Conservation (phyloP, 2,888 invertebrate species). For the Plagiodera versicolora region DNA sequence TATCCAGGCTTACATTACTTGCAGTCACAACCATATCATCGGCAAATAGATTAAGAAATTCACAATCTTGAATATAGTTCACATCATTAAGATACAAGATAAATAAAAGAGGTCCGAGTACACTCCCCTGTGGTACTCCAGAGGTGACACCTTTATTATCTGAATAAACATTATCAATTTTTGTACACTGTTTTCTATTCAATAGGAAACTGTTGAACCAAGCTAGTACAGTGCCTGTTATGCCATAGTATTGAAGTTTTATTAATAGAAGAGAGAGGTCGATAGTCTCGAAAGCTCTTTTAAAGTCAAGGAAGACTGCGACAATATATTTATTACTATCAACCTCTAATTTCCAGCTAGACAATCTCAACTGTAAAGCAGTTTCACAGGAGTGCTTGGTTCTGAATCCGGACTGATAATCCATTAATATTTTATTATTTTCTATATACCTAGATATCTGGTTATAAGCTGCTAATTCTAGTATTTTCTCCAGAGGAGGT, state of each 20-base stretch:
- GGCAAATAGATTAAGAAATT: slow-evolving; percentile 4
- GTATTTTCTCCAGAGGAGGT: not conserved
- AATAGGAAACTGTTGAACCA: not conserved
- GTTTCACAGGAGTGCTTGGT: slow-evolving; percentile 8
- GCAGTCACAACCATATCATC: not conserved
- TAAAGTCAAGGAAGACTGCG: slow-evolving; percentile 13
- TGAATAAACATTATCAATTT: not conserved
- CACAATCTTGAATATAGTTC: slow-evolving; percentile 6
- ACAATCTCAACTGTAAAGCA: slow-evolving; percentile 10
- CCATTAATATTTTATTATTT: slow-evolving; percentile 3
- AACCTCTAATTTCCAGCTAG: slow-evolving; percentile 9
- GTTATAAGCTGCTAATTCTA: slow-evolving; percentile 1
- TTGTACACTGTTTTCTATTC: slow-evolving; percentile 5
- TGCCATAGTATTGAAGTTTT: slow-evolving; percentile 7
- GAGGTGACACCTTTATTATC: slow-evolving; percentile 3
- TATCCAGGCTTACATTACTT: not conserved
- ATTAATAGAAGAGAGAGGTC: slow-evolving; percentile 7
- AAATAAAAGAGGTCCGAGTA: slow-evolving; percentile 13
- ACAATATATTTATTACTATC: slow-evolving; percentile 13
- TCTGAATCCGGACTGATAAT: slow-evolving; percentile 11
- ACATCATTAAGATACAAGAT: slow-evolving; percentile 12
- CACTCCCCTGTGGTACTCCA: slow-evolving; percentile 8
- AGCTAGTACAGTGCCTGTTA: not conserved
- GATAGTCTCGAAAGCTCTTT: slow-evolving; percentile 7
- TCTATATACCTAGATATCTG: not conserved